Evolutionary conservation across 2,113 vertebrate species (phyloP), one percentile per base, ranked within the genome.

Genomic region (Odontophorus gujanensis): DNA sequence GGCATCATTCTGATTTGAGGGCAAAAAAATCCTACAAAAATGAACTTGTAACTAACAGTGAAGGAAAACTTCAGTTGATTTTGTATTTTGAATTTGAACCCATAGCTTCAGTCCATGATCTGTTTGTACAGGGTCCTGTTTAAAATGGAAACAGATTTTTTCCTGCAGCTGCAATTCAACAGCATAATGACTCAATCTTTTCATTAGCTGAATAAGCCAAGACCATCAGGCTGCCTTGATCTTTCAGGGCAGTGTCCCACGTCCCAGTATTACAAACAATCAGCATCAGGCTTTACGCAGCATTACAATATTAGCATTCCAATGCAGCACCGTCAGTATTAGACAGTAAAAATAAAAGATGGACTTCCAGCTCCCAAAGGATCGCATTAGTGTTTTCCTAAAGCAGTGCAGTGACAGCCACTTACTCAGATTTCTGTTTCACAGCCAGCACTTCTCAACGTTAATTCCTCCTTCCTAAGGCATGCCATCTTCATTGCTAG

Each of bases 391-490:
- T 14, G 34, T 13, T 62, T 48, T 32, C 30, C 68, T 25, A 3
- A 61, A 21, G 28, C 24, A 9, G 4, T 36, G 34, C 51, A 59
- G 21, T 24, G 43, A 5, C 40, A 55, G 34, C 40, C 82, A 19
- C 30, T 25, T 28, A 9, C 5, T 17, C 45, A 16, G 8, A 47
- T 2, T 3, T 20, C 24, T 53, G 32, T 19, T 45, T n/a, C 38
- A 36, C 36, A 53, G 13, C 19, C 80, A 42, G 1, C 7, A 32
- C 65, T 38, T 17, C 68, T 21, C 34, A 14, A n/a, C 66, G 32
- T 0, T 13, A n/a, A 11, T 5, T 8, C 57, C 61, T 66, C 16
- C 4, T n/a, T 26, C 51, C 51, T 13, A 42, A 18, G 5, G 5
- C 21, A 17, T 3, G 1, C 19, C 20, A 28, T 2, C 75, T 76